These are phyloP conservation scores for mouse (Mus musculus) DNA, from an alignment of 2,113 vertebrate species.

Conservation along the genomic window DNA sequence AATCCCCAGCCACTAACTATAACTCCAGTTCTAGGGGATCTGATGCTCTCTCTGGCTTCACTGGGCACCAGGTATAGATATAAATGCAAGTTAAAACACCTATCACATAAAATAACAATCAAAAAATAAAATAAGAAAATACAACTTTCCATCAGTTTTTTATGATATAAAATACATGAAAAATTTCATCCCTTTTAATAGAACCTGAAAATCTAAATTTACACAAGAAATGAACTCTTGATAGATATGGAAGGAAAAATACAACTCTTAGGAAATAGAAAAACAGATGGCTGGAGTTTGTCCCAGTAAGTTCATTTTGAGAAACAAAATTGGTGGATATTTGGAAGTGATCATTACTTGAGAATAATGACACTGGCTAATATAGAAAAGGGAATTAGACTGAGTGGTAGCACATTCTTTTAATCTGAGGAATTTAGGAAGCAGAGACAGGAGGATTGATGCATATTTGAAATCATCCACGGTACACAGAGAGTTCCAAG, in stretches of 20 bases:
- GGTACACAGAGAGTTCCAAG: neutral
- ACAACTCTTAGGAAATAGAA: conserved; percentile 22
- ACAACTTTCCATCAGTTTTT: neutral
- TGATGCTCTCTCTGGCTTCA: neutral
- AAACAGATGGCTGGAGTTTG: neutral
- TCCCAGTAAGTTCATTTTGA: conserved; percentile 40
- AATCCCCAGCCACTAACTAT: neutral
- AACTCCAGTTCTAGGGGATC: neutral
- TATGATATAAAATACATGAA: neutral
- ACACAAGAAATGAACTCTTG: neutral
- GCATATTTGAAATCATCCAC: neutral
- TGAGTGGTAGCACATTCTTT: neutral
- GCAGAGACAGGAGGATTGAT: neutral
- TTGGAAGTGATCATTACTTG: neutral
- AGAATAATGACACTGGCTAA: neutral
- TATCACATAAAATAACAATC: neutral
- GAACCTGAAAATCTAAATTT: conserved; percentile 15
- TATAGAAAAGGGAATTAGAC: neutral
- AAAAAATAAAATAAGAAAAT: neutral
- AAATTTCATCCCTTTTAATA: neutral
- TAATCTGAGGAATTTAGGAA: no score
- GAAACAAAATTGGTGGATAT: neutral
- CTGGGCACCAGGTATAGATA: neutral
- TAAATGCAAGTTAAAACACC: neutral
- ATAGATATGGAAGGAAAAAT: conserved; percentile 12